These are phyloP conservation scores for Drosophila sp. DNA, from an alignment of 1,140 invertebrate genomes.

Conservation along the genomic window DNA sequence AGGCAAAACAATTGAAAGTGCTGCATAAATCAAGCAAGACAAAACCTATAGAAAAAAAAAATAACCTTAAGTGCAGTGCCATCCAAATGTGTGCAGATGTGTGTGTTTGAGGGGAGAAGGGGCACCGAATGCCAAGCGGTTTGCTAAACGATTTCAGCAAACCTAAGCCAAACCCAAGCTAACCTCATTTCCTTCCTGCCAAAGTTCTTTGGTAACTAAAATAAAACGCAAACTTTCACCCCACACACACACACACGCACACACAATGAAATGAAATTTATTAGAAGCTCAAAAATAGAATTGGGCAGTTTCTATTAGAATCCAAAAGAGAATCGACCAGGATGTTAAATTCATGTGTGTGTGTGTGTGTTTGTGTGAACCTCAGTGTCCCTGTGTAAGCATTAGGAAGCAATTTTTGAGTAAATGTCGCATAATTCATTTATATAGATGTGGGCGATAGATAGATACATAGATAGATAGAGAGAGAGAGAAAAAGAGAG, in stretches of 20 bases:
- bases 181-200: conserved; percentile 9
- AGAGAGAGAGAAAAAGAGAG: conserved; percentile 22
- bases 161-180: conserved; percentile 46
- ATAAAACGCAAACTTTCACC: conserved; percentile 41
- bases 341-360: conserved; percentile 18
- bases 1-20: conserved; percentile 69
- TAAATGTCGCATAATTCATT: conserved; percentile 83
- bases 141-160: conserved; percentile 64
- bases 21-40: conserved; percentile 65
- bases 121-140: conserved; percentile 48
- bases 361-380: neutral
- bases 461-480: conserved; percentile 20
- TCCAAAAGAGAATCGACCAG: conserved; percentile 14
- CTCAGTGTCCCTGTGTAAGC: conserved; percentile 51
- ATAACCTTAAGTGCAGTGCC: conserved; percentile 73
- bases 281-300: conserved; percentile 56
- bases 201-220: conserved; percentile 51
- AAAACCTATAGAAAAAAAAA: conserved; percentile 35
- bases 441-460: conserved; percentile 43
- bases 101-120: conserved; percentile 6
- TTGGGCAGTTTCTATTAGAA: conserved; percentile 50
- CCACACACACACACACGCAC: conserved; percentile 14
- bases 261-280: conserved; percentile 48
- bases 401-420: conserved; percentile 77
- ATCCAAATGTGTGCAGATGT: conserved; percentile 15